Conservation (phyloP, 92 coral and sea anemone species). For the Porites evermanni region DNA sequence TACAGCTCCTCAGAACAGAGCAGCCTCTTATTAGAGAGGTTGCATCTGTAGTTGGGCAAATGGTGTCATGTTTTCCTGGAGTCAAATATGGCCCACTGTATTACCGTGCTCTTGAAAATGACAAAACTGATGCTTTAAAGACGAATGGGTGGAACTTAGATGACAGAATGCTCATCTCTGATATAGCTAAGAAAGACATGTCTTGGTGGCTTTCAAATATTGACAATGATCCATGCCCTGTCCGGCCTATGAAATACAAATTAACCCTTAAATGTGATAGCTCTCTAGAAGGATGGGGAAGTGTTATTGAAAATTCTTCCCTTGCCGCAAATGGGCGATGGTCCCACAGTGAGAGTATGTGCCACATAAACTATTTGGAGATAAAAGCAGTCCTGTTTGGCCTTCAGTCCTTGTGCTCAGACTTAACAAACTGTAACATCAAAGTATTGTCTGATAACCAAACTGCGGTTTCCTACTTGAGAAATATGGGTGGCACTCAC, state of each 20-base stretch:
- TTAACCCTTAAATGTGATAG: conserved; percentile 52
- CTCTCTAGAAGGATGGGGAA: conserved; percentile 54
- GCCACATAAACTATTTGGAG: conserved; percentile 55
- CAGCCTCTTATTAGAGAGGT: conserved; percentile 31
- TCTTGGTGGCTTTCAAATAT: conserved; percentile 51
- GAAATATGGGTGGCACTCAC: no score
- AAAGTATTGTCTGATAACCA: no score
- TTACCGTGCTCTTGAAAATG: conserved; percentile 55
- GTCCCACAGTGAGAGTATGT: conserved; percentile 26
- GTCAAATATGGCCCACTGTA: conserved; percentile 48
- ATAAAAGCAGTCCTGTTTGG: conserved; percentile 52
- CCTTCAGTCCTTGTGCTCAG: conserved; percentile 28
- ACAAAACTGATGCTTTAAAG: conserved; percentile 47
- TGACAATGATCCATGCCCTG: conserved; percentile 20
- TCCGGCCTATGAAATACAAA: background rate
- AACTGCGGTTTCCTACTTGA: no score
- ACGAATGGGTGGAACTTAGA: conserved; percentile 37
- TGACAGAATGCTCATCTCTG: conserved; percentile 29
- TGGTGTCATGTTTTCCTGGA: conserved; percentile 61
- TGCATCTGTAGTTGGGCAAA: conserved; percentile 58
- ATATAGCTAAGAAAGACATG: conserved; percentile 30
- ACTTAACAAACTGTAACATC: conserved; percentile 22
- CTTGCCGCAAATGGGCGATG: conserved; percentile 37
- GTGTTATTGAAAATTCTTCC: conserved; percentile 45
- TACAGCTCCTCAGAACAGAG: background rate